These are phyloP conservation scores for Venusia cambrica DNA, from an alignment of 2,888 invertebrate genomes.

Conservation along the genomic window DNA sequence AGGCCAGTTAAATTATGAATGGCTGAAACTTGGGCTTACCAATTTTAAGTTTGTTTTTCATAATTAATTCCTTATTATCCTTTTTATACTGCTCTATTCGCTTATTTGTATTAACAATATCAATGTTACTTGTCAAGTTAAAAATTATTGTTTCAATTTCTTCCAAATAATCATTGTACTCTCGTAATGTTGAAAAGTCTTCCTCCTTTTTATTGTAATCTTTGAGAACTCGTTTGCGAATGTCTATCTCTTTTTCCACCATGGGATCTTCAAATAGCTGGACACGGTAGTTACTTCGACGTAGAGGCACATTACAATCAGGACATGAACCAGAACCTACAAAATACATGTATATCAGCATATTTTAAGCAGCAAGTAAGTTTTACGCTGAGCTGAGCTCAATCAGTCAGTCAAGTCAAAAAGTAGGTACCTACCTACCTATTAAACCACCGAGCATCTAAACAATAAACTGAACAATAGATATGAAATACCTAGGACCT, in stretches of 20 bases:
- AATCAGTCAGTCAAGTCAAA: too few relatives aligned
- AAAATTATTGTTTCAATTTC: constrained; percentile 95
- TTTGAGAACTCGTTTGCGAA: constrained; percentile 91
- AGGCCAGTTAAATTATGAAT: too few relatives aligned
- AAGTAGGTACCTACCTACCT: too few relatives aligned
- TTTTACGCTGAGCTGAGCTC: too few relatives aligned
- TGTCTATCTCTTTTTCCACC: constrained; percentile 99
- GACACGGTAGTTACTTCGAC: constrained; percentile 94
- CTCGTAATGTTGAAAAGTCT: constrained; percentile 90
- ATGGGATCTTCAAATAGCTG: constrained; percentile 97
- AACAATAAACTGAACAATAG: too few relatives aligned
- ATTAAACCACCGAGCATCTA: too few relatives aligned
- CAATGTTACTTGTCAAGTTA: constrained; percentile 94
- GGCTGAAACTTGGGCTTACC: too few relatives aligned
- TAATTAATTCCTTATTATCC: constrained; percentile 92
- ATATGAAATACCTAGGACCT: too few relatives aligned
- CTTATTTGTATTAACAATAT: constrained; percentile 93
- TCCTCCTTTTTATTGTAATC: constrained; percentile 98
- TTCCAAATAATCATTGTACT: constrained; percentile 98
- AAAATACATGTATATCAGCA: too few relatives aligned
- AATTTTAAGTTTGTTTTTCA: constrained; percentile 88
- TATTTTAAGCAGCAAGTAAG: not conserved
- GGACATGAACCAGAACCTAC: constrained; percentile 96
- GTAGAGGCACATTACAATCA: constrained; percentile 93
- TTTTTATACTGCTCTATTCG: constrained; percentile 94